A percentile compares a stretch with the other conserved stretches of the same genome.
phyloP scores from a whole-genome alignment of 1,140 invertebrate species.

The Brachionus manjavacas region DNA sequence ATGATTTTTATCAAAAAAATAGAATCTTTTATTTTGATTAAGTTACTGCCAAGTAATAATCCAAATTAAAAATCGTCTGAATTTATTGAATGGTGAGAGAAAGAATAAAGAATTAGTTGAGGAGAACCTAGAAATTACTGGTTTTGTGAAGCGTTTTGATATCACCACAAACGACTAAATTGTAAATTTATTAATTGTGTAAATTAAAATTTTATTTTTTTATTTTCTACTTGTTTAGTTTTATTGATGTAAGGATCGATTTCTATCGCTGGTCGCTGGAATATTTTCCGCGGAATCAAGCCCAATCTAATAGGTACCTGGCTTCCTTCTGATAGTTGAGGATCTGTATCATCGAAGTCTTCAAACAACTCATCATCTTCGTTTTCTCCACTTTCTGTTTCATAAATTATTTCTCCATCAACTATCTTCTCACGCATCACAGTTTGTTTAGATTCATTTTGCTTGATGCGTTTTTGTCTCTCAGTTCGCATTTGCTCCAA shows the following conservation, averaged over 20 bases:
- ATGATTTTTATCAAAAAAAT: not conserved
- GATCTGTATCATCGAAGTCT: not conserved
- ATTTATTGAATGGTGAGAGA: conserved; percentile 84
- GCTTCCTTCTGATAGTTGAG: conserved; percentile 3
- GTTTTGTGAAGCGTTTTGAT: conserved; percentile 64
- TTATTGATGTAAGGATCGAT: conserved; percentile 36
- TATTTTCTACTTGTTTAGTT: not conserved
- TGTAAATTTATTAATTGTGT: not conserved
- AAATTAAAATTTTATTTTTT: not conserved
- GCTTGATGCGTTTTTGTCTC: conserved; percentile 6
- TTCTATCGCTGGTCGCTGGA: conserved; percentile 24
- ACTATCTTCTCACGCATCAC: conserved; percentile 23
- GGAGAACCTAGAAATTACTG: conserved; percentile 89
- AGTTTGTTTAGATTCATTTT: conserved; percentile 15
- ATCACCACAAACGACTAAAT: conserved; percentile 20
- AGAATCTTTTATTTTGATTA: not conserved
- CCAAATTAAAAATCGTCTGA: conserved; percentile 64
- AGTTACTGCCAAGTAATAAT: conserved; percentile 35
- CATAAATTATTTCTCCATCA: conserved; percentile 22
- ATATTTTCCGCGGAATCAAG: conserved; percentile 24
- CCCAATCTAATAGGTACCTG: conserved; percentile 26
- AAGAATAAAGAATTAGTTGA: conserved; percentile 82
- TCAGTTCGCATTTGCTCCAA: conserved; percentile 27
- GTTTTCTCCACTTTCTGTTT: not conserved
- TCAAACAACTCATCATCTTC: conserved; percentile 19